Base-by-base conservation (phyloP, 2,797 vertebrate genomes). In the Carapus acus region DNA sequence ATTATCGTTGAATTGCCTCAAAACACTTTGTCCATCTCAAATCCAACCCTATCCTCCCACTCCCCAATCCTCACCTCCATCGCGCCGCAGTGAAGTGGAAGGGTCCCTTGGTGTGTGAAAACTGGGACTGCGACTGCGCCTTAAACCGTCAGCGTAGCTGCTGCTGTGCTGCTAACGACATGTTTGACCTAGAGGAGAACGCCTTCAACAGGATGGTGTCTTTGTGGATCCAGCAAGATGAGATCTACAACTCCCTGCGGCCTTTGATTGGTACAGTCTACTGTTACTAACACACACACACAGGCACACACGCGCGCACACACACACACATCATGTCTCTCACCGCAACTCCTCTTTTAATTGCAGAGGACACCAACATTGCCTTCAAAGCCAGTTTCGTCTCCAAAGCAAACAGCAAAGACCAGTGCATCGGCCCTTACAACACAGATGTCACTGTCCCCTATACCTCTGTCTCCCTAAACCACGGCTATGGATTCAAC, bases 401-500 rank as follows among this genome's bases (percentile, higher is more conserved):
- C 18, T 23, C 50, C 11, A 53, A 2, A 3, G 0, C 36, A 1
- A 1, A 1, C 24, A 27, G 24, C 5, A 4, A 27, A 27, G 24
- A 27, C 9, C 4, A 9, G 1, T 89, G 87, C 61, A 84, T 85
- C 27, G 87, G 87, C 15, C 86, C 87, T 17, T 89, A 84, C 58
- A 88, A 74, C 29, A 77, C 46, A 3, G 62, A 80, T 1, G 45
- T 86, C 22, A 53, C 83, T 4, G 77, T 90, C 21, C 67, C 80
- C 6, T 89, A 77, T 43, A 2, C 24, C 11, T 9, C 2, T 0
- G 36, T 87, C 33, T 3, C 41, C 3, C 71, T 89, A 1, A 89
- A 89, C 34, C 23, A 78, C 1, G 83, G 77, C 16, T 23, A 49
- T 1, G 83, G 72, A 18, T 90, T 85, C 49, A 88, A 87, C 55